Base-by-base conservation (phyloP, 2,888 invertebrate species). In the Opisthograptis luteolata region DNA sequence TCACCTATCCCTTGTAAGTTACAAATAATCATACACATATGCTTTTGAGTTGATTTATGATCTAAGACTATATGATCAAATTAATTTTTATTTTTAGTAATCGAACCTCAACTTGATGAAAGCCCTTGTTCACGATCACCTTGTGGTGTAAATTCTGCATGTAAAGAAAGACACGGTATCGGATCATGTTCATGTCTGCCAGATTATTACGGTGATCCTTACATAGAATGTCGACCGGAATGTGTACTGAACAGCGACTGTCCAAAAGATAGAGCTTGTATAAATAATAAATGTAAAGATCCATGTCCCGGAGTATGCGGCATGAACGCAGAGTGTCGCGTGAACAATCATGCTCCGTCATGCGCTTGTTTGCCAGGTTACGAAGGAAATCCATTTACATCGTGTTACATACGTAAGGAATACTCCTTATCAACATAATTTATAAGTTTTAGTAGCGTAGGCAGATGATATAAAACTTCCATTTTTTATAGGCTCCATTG, bases 231-330 rank as follows among this genome's bases (percentile, higher is more conserved):
- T 79, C 92, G 96, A 73, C 97, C 97, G 15, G 96, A 97, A 91
- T 97, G 97, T 79, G 94, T 96, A n/a, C 92, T 95, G 64, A 97
- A 97, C 79, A 94, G 95, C 5, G 97, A 97, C 70, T 97, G 97
- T 81, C 91, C 94, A 3, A 92, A 92, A 70, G 92, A 93, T 61
- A 94, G 93, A 82, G 94, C 96, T 15, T 97, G 97, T 73, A 91
- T 94, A 39, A 95, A 95, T 73, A 95, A 95, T 81, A 96, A 96
- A 89, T 97, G 97, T 76, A 92, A 92, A 68, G 94, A 97, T 85
- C 96, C 97, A 12, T 97, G 97, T 72, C 92, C 93, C 17, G 95
- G 95, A 62, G 94, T 95, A 20, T 97, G 97, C 74, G 96, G 96
- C 35, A 89, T 95, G 64, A 96, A 96, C 77, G 95, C 96, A 2